phyloP scores from a whole-genome alignment of 2,888 invertebrate species.

The Netelia virgata region DNA sequence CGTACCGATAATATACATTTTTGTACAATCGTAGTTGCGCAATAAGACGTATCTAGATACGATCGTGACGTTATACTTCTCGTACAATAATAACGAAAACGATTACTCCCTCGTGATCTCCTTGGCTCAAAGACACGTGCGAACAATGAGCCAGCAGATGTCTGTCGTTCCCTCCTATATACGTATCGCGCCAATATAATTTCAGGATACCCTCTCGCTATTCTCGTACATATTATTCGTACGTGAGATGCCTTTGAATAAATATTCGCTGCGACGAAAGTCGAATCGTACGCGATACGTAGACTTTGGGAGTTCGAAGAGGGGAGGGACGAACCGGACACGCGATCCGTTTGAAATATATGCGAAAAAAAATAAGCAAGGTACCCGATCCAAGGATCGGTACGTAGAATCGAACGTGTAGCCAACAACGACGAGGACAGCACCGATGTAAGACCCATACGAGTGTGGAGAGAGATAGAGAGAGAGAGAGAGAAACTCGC shows the following conservation, averaged over 20 bases:
- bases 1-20: too few species aligned
- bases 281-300: neutral
- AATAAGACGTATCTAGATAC: neutral
- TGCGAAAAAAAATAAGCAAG: neutral
- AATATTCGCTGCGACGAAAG: neutral
- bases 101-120: constrained; percentile 21
- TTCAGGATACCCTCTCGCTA: neutral
- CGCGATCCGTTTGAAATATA: neutral
- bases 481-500: constrained; percentile 17
- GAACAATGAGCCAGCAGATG: constrained; percentile 34
- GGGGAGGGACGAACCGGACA: neutral
- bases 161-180: neutral
- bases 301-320: neutral
- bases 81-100: constrained; percentile 23
- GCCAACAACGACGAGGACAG: neutral
- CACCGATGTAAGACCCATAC: neutral
- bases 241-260: neutral
- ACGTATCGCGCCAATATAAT: neutral
- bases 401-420: neutral
- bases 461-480: neutral
- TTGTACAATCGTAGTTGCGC: neutral
- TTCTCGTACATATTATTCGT: neutral
- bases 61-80: constrained; percentile 40
- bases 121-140: neutral
- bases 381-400: neutral